A percentile compares a stretch with the other conserved stretches of the same genome.
phyloP scores from a whole-genome alignment of 2,797 vertebrate genomes.

The Botia almorhae region DNA sequence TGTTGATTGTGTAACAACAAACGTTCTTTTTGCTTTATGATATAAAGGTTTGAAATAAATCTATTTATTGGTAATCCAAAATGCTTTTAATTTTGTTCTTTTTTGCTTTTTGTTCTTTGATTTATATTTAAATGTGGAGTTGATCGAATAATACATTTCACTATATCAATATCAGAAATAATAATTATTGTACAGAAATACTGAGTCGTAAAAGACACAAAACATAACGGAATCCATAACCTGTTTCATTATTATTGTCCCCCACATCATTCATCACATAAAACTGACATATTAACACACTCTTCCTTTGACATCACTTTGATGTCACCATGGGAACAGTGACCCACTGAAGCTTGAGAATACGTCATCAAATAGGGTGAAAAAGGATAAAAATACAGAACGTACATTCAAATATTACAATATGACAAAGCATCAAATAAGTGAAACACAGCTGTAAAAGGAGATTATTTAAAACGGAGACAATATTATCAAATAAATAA shows the following conservation, averaged over 20 bases:
- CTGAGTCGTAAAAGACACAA: background rate
- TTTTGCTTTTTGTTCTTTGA: too few relatives aligned
- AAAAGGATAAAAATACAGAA: background rate
- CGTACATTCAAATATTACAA: background rate
- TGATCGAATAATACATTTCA: background rate
- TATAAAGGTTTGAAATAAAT: too few relatives aligned
- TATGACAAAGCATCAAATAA: background rate
- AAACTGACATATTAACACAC: background rate
- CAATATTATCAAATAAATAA: too few relatives aligned
- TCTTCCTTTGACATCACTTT: slow-evolving; percentile 2
- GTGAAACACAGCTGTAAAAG: background rate
- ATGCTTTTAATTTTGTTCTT: too few relatives aligned
- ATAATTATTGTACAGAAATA: background rate
- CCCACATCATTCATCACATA: background rate
- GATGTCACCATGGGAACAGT: slow-evolving; percentile 12
- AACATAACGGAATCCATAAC: background rate
- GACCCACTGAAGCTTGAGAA: background rate
- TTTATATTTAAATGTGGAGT: too few relatives aligned
- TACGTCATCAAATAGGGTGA: background rate
- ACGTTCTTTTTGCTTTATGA: too few relatives aligned
- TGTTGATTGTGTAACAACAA: background rate
- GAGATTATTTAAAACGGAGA: too few relatives aligned
- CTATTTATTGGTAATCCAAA: too few relatives aligned
- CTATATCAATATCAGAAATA: background rate
- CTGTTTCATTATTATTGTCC: background rate